These are phyloP conservation scores for Metaphire vulgaris DNA, from an alignment of 1,140 invertebrate species.

Conservation along the genomic window DNA sequence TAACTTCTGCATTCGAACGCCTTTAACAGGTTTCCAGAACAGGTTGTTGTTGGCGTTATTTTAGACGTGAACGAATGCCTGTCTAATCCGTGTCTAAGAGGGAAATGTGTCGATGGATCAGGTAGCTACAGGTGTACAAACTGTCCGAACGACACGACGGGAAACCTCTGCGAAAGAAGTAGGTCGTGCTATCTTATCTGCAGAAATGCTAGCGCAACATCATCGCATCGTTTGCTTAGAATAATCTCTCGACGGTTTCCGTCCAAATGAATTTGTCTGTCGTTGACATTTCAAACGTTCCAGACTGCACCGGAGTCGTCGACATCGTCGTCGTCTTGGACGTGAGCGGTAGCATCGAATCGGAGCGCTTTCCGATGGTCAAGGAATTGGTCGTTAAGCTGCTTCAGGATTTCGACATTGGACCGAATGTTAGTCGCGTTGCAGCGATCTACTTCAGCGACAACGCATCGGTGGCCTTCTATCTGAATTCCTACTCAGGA, in stretches of 20 bases:
- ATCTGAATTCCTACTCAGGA: background rate
- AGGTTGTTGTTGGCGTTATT: too few relatives aligned
- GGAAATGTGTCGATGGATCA: slow-evolving; percentile 11
- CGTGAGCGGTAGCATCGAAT: slow-evolving; percentile 13
- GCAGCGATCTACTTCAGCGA: slow-evolving; percentile 8
- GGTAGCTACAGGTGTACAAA: slow-evolving; percentile 13
- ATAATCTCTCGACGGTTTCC: too few relatives aligned
- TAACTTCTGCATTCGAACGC: too few relatives aligned
- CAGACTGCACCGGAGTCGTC: slow-evolving; percentile 10
- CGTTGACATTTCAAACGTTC: too few relatives aligned
- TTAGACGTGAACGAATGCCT: slow-evolving; percentile 23
- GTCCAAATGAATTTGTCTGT: too few relatives aligned
- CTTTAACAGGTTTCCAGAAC: too few relatives aligned
- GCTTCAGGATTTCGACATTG: slow-evolving; percentile 18
- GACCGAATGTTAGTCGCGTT: background rate
- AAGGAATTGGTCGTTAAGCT: slow-evolving; percentile 18
- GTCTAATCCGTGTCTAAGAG: slow-evolving; percentile 21
- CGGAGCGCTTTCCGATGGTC: slow-evolving; percentile 16
- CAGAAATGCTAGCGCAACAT: too few relatives aligned
- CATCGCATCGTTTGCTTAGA: too few relatives aligned
- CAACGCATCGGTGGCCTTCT: background rate
- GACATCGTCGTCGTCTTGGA: slow-evolving; percentile 16
- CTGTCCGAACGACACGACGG: slow-evolving; percentile 7
- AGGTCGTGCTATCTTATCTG: too few relatives aligned
- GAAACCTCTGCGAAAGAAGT: slow-evolving; percentile 24